Conservation (phyloP, 2,888 invertebrate species). For the Drosophila nigricruria region DNA sequence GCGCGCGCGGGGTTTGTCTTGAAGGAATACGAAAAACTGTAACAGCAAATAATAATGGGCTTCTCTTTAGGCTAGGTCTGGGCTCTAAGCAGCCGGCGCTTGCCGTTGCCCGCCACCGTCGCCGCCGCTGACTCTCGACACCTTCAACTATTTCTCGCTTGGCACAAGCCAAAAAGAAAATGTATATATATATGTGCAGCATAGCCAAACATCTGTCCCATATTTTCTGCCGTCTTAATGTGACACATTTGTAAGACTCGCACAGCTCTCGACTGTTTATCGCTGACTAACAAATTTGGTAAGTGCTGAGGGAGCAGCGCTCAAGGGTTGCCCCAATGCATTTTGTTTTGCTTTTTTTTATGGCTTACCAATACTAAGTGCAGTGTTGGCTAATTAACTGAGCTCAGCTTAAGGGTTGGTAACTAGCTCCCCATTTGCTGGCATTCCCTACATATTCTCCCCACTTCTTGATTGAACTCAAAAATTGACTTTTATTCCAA, state of each 20-base stretch:
- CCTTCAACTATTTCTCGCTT: constrained; percentile 67
- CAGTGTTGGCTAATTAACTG: constrained; percentile 49
- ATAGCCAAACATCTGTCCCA: constrained; percentile 74
- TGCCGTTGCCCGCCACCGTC: constrained; percentile 23
- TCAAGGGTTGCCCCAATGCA: constrained; percentile 51
- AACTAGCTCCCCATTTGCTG: constrained; percentile 32
- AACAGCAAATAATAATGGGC: constrained; percentile 73
- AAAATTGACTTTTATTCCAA: constrained; percentile 61
- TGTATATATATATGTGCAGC: constrained; percentile 3
- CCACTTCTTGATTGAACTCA: constrained; percentile 43
- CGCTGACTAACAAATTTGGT: constrained; percentile 70
- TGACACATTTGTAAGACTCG: constrained; percentile 45
- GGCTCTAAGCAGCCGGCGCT: constrained; percentile 70
- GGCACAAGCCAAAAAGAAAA: constrained; percentile 73
- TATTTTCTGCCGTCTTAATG: constrained; percentile 78
- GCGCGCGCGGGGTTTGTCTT: constrained; percentile 75
- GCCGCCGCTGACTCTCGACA: constrained; percentile 56
- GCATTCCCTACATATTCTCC: background rate
- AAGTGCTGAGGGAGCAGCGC: constrained; percentile 53
- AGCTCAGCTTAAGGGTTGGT: constrained; percentile 30
- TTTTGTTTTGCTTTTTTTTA: constrained; percentile 41
- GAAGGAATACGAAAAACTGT: constrained; percentile 60
- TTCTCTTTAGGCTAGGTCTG: constrained; percentile 26
- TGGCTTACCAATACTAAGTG: constrained; percentile 38
- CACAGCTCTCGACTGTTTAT: constrained; percentile 50